Evolutionary conservation across 1,140 invertebrate species (phyloP).

Genomic region (Drosophila teissieri): DNA sequence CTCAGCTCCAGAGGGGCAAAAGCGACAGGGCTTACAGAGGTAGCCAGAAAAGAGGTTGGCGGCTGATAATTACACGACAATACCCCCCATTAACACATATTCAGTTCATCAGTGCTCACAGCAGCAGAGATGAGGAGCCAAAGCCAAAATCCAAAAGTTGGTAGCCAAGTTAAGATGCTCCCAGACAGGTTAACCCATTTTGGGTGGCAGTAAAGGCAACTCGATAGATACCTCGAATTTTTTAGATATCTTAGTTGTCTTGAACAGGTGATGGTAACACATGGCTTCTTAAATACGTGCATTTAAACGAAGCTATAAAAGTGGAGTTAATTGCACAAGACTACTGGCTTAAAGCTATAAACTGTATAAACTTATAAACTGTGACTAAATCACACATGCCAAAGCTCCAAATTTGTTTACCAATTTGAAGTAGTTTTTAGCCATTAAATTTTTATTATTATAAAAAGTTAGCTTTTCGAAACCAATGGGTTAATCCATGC

Average conservation of each 20-base stretch:
- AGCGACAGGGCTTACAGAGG: conserved; percentile 18
- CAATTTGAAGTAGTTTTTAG: too few species aligned
- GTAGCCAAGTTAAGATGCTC: conserved; percentile 28
- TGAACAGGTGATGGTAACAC: not conserved
- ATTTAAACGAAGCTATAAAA: not conserved
- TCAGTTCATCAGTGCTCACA: conserved; percentile 70
- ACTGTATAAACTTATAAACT: too few species aligned
- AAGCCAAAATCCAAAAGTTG: conserved; percentile 16
- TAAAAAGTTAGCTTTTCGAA: too few species aligned
- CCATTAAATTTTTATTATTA: not conserved
- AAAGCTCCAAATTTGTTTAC: too few species aligned
- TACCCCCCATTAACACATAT: conserved; percentile 82
- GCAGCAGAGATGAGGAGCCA: conserved; percentile 35
- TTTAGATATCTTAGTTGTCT: not conserved
- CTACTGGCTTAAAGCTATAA: too few species aligned
- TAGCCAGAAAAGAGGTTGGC: conserved; percentile 45
- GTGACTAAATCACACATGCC: too few species aligned
- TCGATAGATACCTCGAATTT: conserved; percentile 2
- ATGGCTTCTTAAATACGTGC: not conserved
- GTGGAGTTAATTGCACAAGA: not conserved
- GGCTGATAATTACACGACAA: conserved; percentile 80
- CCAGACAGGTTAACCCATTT: conserved; percentile 34
- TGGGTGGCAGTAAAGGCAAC: not conserved
- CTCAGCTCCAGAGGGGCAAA: conserved; percentile 8
- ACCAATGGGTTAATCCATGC: conserved; percentile 16